Percentiles rank a stretch among this genome's conserved stretches.
Conservation (phyloP, 2,797 vertebrate species). For the Periparus ater region DNA sequence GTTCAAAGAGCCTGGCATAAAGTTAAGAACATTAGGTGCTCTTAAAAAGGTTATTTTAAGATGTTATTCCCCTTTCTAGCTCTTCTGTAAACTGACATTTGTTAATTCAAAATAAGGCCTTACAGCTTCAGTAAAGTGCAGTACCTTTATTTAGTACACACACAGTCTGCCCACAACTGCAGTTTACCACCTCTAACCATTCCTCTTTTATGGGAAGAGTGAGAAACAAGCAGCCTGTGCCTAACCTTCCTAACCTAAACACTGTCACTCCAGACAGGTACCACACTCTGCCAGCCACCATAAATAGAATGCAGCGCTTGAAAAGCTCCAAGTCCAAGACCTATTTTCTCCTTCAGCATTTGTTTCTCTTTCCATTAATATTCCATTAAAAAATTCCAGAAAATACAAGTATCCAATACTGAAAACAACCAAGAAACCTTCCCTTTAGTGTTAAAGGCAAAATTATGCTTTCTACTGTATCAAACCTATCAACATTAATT, state of each 20-base stretch:
- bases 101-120: background rate
- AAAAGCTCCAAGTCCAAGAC: background rate
- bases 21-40: conserved; percentile 39
- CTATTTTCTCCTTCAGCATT: background rate
- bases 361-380: background rate
- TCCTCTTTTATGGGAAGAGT: background rate
- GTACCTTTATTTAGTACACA: conserved; percentile 16
- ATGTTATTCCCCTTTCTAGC: background rate
- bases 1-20: background rate
- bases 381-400: background rate
- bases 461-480: background rate
- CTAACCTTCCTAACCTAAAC: conserved; percentile 24
- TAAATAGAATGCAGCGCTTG: background rate
- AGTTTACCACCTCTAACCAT: background rate
- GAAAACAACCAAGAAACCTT: background rate
- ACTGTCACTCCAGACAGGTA: background rate
- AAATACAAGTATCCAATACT: background rate
- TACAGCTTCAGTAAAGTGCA: background rate
- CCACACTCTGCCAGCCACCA: background rate
- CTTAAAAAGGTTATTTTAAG: conserved; percentile 40
- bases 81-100: conserved; percentile 39
- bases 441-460: background rate
- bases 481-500: background rate
- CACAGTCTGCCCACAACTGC: background rate
- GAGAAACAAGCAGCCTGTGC: background rate